phyloP scores from a whole-genome alignment of 2,113 vertebrate genomes.

The Macaca mulatta region DNA sequence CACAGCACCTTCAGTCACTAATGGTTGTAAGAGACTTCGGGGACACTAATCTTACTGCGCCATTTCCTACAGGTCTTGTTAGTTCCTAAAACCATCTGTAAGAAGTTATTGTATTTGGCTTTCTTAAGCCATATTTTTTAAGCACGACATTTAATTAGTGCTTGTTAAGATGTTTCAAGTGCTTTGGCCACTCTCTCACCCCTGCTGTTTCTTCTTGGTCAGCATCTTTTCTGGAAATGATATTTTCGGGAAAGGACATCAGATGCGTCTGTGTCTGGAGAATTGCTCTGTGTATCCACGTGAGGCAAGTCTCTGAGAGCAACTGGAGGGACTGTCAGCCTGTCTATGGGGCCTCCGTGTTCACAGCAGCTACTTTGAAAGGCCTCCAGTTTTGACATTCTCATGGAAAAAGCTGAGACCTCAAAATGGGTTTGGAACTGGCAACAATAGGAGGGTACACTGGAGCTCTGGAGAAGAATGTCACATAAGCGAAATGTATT shows the following conservation, averaged over 20 bases:
- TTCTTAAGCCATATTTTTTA: slow-evolving; percentile 68
- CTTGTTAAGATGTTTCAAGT: slow-evolving; percentile 65
- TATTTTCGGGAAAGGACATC: slow-evolving; percentile 14
- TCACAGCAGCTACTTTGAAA: background rate
- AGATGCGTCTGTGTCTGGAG: slow-evolving; percentile 7
- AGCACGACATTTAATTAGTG: slow-evolving; percentile 74
- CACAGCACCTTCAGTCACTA: slow-evolving; percentile 51
- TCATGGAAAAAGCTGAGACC: slow-evolving; percentile 23
- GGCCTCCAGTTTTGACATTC: background rate
- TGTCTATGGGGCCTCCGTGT: background rate
- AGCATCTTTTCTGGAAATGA: slow-evolving; percentile 66
- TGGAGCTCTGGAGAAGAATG: background rate
- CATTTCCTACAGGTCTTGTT: slow-evolving; percentile 72
- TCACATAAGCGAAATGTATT: background rate
- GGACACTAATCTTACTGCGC: slow-evolving; percentile 54
- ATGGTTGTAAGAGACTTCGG: slow-evolving; percentile 49
- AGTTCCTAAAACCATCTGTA: slow-evolving; percentile 73
- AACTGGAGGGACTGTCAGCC: background rate
- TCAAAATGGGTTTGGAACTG: background rate
- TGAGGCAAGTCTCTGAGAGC: background rate
- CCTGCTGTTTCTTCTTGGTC: slow-evolving; percentile 67
- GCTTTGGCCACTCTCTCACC: slow-evolving; percentile 5
- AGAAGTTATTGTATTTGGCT: slow-evolving; percentile 74
- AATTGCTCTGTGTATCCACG: background rate
- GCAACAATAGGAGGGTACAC: background rate